Evolutionary conservation across 1,140 invertebrate species (phyloP).

Genomic region (Scaptodrosophila lebanonensis): DNA sequence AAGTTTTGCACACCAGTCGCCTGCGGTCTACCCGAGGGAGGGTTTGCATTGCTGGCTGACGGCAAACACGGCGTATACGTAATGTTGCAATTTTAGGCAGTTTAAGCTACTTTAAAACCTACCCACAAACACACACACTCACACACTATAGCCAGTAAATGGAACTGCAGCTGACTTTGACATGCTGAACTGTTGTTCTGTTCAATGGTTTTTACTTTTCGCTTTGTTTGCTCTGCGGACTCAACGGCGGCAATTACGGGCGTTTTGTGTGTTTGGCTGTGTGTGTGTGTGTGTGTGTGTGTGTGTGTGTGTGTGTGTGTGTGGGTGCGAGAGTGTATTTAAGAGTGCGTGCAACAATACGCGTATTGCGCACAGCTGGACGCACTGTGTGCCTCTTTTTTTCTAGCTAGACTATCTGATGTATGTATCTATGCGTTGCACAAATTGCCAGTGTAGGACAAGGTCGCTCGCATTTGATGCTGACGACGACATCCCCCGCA

Average conservation of each 20-base stretch:
- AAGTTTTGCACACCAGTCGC: no score
- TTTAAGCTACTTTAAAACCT: slow-evolving; percentile 15
- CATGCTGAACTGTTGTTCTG: slow-evolving; percentile 13
- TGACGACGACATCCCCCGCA: no score
- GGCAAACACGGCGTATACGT: slow-evolving; percentile 50
- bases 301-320: no score
- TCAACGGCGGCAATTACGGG: slow-evolving; percentile 54
- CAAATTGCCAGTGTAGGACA: slow-evolving; percentile 70
- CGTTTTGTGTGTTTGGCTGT: slow-evolving; percentile 61
- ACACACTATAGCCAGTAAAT: neutral
- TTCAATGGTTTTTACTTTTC: slow-evolving; percentile 5
- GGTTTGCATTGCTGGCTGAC: neutral
- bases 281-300: no score
- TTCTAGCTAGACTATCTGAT: neutral
- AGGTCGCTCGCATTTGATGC: slow-evolving; percentile 71
- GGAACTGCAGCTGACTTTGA: slow-evolving; percentile 33
- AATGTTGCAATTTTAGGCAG: slow-evolving; percentile 44
- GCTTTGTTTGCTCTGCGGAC: slow-evolving; percentile 18
- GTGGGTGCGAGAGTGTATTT: no score
- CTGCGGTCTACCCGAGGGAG: slow-evolving; percentile 1
- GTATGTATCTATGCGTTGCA: slow-evolving; percentile 7
- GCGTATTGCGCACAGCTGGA: slow-evolving; percentile 19
- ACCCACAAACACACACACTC: neutral
- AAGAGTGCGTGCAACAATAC: no score
- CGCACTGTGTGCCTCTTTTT: neutral